phyloP scores from a whole-genome alignment of 2,888 invertebrate species.

The Phrixothrix hirtus region DNA sequence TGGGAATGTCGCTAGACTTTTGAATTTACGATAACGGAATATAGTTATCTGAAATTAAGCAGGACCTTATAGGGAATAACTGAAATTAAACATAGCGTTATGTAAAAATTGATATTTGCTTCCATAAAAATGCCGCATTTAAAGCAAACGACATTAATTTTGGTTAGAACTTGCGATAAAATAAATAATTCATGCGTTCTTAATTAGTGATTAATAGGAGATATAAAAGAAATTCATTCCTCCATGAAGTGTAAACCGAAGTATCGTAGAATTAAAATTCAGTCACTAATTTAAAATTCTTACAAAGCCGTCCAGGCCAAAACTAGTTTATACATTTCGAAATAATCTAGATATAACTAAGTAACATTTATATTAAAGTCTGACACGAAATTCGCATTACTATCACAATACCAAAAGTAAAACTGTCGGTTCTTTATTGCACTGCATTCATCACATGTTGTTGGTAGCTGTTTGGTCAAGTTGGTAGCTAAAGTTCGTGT shows the following conservation, averaged over 20 bases:
- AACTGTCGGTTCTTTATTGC: constrained; percentile 33
- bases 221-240: constrained; percentile 11
- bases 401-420: constrained; percentile 33
- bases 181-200: constrained; percentile 18
- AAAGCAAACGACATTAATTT: constrained; percentile 13
- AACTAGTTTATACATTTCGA: constrained; percentile 25
- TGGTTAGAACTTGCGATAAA: constrained; percentile 2
- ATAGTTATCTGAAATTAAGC: constrained; percentile 10
- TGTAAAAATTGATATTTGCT: constrained; percentile 1
- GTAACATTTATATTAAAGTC: constrained; percentile 30
- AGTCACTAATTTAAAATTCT: constrained; percentile 22
- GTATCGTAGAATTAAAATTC: constrained; percentile 14
- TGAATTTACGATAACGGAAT: constrained; percentile 21
- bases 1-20: constrained; percentile 19
- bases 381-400: constrained; percentile 32
- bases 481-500: constrained; percentile 46
- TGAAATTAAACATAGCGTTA: constrained; percentile 4
- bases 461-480: constrained; percentile 31
- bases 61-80: constrained; percentile 9
- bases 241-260: constrained; percentile 5
- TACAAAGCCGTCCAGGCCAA: constrained; percentile 8
- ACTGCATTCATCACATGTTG: constrained; percentile 41
- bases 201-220: constrained; percentile 22
- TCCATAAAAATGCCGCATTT: constrained; percentile 13
- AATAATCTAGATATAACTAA: constrained; percentile 27